Evolutionary conservation across 2,888 invertebrate species (phyloP).

Genomic region (Entomobrya proxima): DNA sequence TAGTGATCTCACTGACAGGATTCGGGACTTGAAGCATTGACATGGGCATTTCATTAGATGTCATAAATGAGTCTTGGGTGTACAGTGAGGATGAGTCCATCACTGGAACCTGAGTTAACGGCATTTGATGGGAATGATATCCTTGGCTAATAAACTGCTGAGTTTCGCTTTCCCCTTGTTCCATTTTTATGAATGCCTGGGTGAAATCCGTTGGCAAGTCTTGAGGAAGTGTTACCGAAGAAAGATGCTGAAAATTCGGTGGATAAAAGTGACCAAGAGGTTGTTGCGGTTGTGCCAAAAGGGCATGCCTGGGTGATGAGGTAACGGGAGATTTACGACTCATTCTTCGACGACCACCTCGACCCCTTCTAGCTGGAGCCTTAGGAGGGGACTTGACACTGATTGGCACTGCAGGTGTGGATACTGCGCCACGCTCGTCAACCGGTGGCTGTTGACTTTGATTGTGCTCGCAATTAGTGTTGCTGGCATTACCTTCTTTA

Average conservation of each 20-base stretch:
- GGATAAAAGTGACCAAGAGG: conserved; percentile 2
- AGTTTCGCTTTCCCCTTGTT: conserved; percentile 13
- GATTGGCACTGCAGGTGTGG: neutral
- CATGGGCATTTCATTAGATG: neutral
- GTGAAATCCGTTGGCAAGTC: conserved; percentile 5
- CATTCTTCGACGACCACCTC: conserved; percentile 56
- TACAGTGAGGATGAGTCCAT: neutral
- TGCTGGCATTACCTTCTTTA: neutral
- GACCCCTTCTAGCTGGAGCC: conserved; percentile 44
- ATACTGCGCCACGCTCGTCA: neutral
- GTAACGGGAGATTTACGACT: conserved; percentile 38
- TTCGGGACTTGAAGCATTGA: conserved; percentile 33
- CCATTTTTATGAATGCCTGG: conserved; percentile 35
- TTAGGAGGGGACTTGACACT: conserved; percentile 38
- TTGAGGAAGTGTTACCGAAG: neutral
- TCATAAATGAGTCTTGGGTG: neutral
- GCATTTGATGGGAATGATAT: conserved; percentile 21
- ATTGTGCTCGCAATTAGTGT: neutral
- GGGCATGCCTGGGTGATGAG: neutral
- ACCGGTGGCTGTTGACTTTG: neutral
- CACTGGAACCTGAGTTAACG: neutral
- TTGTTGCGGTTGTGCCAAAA: neutral
- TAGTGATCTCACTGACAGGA: conserved; percentile 49
- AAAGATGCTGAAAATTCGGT: neutral
- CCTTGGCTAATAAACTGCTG: conserved; percentile 32